Evolutionary conservation across 2,113 vertebrate species (phyloP), one percentile per base, ranked within the genome.

Genomic region (Tupaia tana): DNA sequence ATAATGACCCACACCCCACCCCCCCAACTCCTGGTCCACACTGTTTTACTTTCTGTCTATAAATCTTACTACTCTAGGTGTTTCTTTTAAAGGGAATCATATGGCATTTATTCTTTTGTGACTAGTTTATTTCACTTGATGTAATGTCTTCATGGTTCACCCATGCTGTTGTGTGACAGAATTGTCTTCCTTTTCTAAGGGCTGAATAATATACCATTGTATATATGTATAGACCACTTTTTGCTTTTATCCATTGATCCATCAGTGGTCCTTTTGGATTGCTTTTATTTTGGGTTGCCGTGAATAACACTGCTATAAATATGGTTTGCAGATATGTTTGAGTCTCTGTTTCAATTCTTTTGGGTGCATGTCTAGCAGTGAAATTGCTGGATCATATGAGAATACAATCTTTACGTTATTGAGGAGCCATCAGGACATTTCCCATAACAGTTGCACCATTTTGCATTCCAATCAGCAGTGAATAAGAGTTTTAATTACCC

Each of bases 381-480:
- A 12, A 80, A 69, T 80, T 78, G 58, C 66, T 93, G 19, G 56
- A 64, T 71, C 64, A 7, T 22, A 18, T 15, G 16, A 12, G 52
- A 52, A 29, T 78, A 83, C 43, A 83, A 59, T 73, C 94, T 89
- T 79, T 77, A 70, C 66, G 24, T 71, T 95, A 87, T 71, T 61
- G 75, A 93, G 64, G 63, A 86, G 52, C 25, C 12, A 75, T 19
- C 6, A 29, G 64, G 27, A n/a, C 4, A 9, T 58, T 96, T 80
- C 75, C 63, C 13, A 58, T 9, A 75, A 13, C 29, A 75, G 34
- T 4, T 58, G 9, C 12, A 52, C 74, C 56, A 34, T 70, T 79
- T 67, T 75, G 18, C 52, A 69, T 74, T 54, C 71, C 59, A 3
- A 59, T 29, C 14, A 85, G 29, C n/a, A 63, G 15, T 34, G 7